A percentile compares a stretch with the other conserved stretches of the same genome.
These are phyloP conservation scores for Elymnias hypermnestra DNA, from an alignment of 1,140 invertebrate genomes.

Conservation along the genomic window DNA sequence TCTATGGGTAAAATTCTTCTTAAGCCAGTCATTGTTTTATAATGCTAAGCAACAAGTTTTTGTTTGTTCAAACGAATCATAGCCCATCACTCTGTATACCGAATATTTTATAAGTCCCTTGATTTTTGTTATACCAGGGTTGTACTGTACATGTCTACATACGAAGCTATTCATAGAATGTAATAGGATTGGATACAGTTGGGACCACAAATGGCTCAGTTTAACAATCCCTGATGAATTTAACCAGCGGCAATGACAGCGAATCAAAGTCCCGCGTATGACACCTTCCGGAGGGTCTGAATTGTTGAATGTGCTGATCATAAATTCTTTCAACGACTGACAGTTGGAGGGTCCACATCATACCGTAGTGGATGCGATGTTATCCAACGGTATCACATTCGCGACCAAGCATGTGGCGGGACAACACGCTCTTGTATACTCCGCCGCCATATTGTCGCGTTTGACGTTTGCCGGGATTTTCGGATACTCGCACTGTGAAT, in stretches of 20 bases:
- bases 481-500: slow-evolving; percentile 29
- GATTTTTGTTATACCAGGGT: too few relatives aligned
- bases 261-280: slow-evolving; percentile 59
- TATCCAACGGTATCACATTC: slow-evolving; percentile 33
- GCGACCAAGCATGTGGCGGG: slow-evolving; percentile 50
- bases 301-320: slow-evolving; percentile 31
- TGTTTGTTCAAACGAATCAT: too few relatives aligned
- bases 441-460: slow-evolving; percentile 41
- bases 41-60: too few relatives aligned
- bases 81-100: too few relatives aligned
- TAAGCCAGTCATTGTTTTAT: too few relatives aligned
- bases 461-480: slow-evolving; percentile 42
- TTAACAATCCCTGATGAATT: slow-evolving; percentile 29
- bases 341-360: slow-evolving; percentile 40
- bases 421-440: slow-evolving; percentile 45
- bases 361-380: slow-evolving; percentile 37
- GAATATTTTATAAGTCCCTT: too few relatives aligned
- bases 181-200: not conserved
- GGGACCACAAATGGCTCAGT: not conserved
- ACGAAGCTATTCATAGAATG: too few relatives aligned
- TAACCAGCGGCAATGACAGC: slow-evolving; percentile 32
- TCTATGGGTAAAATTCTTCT: too few relatives aligned
- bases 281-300: slow-evolving; percentile 39
- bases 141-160: too few relatives aligned
- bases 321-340: slow-evolving; percentile 52